Percentiles rank a stretch among this genome's conserved stretches.
These are phyloP conservation scores for Prietella phreatophila DNA, from an alignment of 2,113 vertebrate species.

Conservation along the genomic window DNA sequence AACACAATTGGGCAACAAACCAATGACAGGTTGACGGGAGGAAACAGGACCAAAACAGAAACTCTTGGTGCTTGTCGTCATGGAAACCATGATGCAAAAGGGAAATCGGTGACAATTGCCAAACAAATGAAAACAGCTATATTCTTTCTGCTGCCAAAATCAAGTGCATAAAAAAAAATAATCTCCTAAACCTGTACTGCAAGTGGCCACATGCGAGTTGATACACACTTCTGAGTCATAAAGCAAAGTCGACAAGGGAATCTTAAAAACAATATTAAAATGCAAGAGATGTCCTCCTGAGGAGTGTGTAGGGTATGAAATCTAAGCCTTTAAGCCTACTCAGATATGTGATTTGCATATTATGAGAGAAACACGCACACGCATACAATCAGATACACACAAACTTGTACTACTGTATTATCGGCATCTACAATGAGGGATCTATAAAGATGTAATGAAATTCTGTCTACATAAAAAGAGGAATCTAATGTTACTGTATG, in stretches of 20 bases:
- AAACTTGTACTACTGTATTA: not conserved
- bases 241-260: not conserved
- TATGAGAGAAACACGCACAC: not conserved
- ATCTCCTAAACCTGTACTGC: not conserved
- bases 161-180: not conserved
- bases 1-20: not conserved
- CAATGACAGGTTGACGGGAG: not conserved
- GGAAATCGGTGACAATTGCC: not conserved
- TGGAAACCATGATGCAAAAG: not conserved
- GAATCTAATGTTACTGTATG: not conserved
- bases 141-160: not conserved
- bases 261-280: conserved; percentile 6
- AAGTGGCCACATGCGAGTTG: not conserved
- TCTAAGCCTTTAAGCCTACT: conserved; percentile 9
- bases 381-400: not conserved
- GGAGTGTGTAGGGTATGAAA: conserved; percentile 12
- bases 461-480: not conserved
- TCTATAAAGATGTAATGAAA: not conserved
- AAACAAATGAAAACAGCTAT: not conserved
- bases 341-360: conserved; percentile 25
- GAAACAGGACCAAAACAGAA: not conserved
- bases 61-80: not conserved
- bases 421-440: not conserved
- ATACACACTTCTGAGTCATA: conserved; percentile 25
- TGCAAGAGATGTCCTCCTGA: conserved; percentile 6